Conservation (phyloP, 2,797 vertebrate genomes). For the Phalanger gymnotis region DNA sequence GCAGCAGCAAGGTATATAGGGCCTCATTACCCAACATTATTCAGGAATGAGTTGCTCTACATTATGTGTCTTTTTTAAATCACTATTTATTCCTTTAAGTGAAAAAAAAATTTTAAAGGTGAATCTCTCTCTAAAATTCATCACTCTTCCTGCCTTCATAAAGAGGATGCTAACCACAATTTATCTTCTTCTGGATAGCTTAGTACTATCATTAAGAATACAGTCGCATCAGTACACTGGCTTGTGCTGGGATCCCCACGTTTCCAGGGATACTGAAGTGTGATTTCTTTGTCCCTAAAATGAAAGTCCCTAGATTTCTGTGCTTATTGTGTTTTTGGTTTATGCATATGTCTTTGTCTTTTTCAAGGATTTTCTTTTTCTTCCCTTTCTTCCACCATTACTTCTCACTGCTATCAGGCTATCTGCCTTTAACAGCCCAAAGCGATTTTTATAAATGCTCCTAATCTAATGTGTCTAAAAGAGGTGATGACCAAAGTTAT, state of each 20-base stretch:
- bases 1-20: background rate
- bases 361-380: background rate
- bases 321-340: background rate
- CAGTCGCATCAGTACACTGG: background rate
- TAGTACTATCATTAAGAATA: background rate
- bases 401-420: background rate
- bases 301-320: background rate
- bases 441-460: background rate
- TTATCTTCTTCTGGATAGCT: background rate
- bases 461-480: background rate
- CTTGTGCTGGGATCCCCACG: background rate
- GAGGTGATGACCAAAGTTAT: background rate
- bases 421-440: background rate
- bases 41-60: background rate
- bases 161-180: background rate
- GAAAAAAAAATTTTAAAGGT: background rate
- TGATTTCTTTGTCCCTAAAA: background rate
- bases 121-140: conserved; percentile 32
- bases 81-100: background rate
- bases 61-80: background rate
- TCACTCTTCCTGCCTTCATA: background rate
- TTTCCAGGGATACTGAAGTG: fast-evolving
- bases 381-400: background rate
- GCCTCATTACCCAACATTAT: background rate
- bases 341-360: background rate